Evolutionary conservation across 2,113 vertebrate species (phyloP).

Genomic region (Pyxicephalus adspersus): DNA sequence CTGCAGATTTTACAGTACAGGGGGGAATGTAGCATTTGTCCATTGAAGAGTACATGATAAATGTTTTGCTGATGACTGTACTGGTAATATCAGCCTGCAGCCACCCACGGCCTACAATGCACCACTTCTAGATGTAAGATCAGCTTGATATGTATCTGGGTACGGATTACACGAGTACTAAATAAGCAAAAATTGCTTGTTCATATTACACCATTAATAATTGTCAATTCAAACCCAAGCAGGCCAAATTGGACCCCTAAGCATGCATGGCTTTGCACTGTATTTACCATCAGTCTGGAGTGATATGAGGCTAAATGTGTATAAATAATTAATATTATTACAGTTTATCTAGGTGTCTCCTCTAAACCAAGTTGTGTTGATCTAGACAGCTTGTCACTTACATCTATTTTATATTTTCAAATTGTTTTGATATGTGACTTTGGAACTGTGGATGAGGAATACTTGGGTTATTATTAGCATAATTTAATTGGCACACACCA

Average conservation of each 20-base stretch:
- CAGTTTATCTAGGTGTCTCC: too few relatives aligned
- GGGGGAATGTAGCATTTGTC: conserved; percentile 87
- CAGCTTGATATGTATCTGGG: conserved; percentile 24
- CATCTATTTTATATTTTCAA: too few relatives aligned
- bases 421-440: too few relatives aligned
- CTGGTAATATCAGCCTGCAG: conserved; percentile 68
- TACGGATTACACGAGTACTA: background rate
- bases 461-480: background rate
- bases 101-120: conserved; percentile 74
- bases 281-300: too few relatives aligned
- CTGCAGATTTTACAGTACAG: conserved; percentile 74
- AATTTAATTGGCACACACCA: background rate
- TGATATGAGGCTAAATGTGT: too few relatives aligned
- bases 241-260: background rate
- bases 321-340: too few relatives aligned
- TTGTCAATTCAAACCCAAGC: conserved; percentile 4
- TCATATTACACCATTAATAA: conserved; percentile 5
- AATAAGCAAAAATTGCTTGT: conserved; percentile 10
- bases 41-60: conserved; percentile 85
- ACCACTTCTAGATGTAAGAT: conserved; percentile 54
- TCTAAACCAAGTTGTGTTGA: too few relatives aligned
- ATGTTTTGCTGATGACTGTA: conserved; percentile 88
- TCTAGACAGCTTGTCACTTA: too few relatives aligned
- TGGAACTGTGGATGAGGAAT: too few relatives aligned
- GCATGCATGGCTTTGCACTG: background rate